These are phyloP conservation scores for Trissonchulus latispiculum DNA, from an alignment of 2,888 invertebrate genomes.

Conservation along the genomic window DNA sequence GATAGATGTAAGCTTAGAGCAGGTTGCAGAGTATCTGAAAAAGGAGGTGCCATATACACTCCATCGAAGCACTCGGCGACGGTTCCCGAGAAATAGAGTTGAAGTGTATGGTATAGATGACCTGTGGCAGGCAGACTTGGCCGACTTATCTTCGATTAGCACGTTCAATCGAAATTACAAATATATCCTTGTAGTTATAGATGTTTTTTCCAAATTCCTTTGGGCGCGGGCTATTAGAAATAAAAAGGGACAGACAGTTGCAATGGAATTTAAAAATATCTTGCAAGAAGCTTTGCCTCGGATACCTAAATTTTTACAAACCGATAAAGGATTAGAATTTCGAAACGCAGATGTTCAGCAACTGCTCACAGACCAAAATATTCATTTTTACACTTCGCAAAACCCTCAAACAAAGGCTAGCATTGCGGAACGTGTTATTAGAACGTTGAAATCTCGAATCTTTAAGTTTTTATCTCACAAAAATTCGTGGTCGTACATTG, in stretches of 20 bases:
- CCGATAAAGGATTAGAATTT: background rate
- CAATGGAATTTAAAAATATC: background rate
- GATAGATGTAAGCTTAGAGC: background rate
- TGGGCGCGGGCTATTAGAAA: background rate
- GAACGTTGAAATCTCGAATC: background rate
- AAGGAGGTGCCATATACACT: background rate
- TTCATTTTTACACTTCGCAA: background rate
- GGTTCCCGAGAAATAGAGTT: background rate
- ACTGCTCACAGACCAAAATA: background rate
- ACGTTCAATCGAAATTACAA: background rate
- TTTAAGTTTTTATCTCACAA: background rate
- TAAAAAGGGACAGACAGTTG: background rate
- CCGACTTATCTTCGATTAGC: background rate
- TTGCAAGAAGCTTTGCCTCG: background rate
- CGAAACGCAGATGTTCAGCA: background rate
- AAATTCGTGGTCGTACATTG: background rate
- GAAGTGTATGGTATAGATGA: background rate
- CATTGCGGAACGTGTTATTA: conserved; percentile 5
- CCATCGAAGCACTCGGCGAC: background rate
- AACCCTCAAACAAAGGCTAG: conserved; percentile 2
- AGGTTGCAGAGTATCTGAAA: background rate
- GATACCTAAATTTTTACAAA: background rate
- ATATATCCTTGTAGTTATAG: conserved; percentile 11
- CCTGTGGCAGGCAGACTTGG: conserved; percentile 2
- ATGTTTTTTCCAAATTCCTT: background rate